A percentile compares a stretch with the other conserved stretches of the same genome.
phyloP scores from a whole-genome alignment of 2,797 vertebrate species.

The Eurystomus glaucurus region DNA sequence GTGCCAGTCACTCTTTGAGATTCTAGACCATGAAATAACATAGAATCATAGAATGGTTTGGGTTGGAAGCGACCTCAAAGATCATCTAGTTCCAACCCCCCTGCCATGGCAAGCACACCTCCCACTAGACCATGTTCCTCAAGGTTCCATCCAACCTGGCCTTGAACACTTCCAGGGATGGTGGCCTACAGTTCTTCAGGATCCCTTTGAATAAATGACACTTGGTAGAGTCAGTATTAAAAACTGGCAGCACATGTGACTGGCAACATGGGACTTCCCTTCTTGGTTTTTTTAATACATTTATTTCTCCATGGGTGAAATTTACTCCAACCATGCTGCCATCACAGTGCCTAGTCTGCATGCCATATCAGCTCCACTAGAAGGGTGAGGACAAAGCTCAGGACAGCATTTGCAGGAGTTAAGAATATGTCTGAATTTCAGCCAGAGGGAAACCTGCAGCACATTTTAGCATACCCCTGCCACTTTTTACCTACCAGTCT shows the following conservation, averaged over 20 bases:
- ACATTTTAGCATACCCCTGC: not conserved
- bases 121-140: too few species aligned
- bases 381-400: not conserved
- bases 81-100: too few species aligned
- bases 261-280: not conserved
- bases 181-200: not conserved
- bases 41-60: too few species aligned
- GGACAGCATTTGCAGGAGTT: not conserved
- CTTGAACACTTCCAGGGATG: too few species aligned
- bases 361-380: fast-evolving
- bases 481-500: not conserved
- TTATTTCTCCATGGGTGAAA: constrained; percentile 1
- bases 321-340: not conserved
- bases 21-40: not conserved
- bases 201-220: not conserved
- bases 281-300: not conserved
- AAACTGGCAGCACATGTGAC: not conserved
- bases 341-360: not conserved
- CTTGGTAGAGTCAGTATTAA: not conserved
- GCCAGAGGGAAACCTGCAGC: not conserved
- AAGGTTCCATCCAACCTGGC: too few species aligned
- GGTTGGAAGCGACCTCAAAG: too few species aligned
- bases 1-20: not conserved
- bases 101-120: too few species aligned
- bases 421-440: not conserved